Base-by-base conservation (phyloP, 2,888 invertebrate genomes). In the Nemoura dubitans region DNA sequence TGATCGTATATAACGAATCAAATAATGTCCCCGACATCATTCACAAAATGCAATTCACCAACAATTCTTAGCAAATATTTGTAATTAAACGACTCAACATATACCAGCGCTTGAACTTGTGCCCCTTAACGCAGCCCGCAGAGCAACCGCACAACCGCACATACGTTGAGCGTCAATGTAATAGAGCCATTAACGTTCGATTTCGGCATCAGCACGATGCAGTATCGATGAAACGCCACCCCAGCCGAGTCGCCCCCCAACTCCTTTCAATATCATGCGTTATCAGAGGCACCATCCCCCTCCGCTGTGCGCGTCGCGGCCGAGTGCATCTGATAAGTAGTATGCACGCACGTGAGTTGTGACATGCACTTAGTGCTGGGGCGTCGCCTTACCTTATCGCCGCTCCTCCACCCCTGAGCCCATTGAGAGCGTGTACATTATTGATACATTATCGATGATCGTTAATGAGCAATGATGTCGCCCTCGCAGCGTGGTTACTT, bases 1-100 rank as follows among this genome's bases (percentile, higher is more conserved):
- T 59, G 59, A 59, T 59, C 59, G 21, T 59, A 59, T 59, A 59
- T 59, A 59, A 59, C 59, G 59, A 59, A 59, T 59, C 59, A 59
- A 59, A 59, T 59, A 59, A 59, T 59, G 59, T 3, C 59, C 21
- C 6, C 59, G 10, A 36, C 59, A 59, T 59, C 14, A 59, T 59
- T 59, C 16, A 59, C 59, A 21, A 21, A 21, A 59, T 21, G 16
- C 59, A 59, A 59, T 59, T 59, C 16, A 21, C 6, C 21, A 59
- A 59, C 59, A 59, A 59, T 59, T 59, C 59, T 21, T 21, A 7
- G 21, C 6, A 59, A 21, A 59, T 21, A 59, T 59, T 21, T 10
- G 59, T 21, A 21, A 59, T 59, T 59, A 59, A 59, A 59, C 14
- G 21, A 21, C 10, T 10, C n/a, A 6, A 10, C 36, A n/a, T n/a